Evolutionary conservation across 2,888 invertebrate species (phyloP), one percentile per base, ranked within the genome.

Genomic region (Cheilosia urbana): DNA sequence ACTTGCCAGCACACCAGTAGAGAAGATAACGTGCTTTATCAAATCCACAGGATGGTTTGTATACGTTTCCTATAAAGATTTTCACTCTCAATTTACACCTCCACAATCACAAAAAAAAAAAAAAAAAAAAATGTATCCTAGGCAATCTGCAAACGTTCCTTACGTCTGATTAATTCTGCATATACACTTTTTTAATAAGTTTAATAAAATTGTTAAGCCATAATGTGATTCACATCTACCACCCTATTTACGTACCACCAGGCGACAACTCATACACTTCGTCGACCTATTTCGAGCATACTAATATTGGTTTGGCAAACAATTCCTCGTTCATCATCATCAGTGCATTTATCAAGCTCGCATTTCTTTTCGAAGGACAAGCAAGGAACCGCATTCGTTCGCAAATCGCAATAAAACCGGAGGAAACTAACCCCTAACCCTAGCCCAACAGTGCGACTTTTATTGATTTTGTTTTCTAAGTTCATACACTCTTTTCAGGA

Each of bases 401-500:
- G 53, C 17, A 66, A 53, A n/a, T 13, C 11, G 53, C 17, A 66
- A 53, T 34, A 34, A 30, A 63, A 47, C 42, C 27, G 17, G n/a
- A 37, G 4, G 2, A 6, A 42, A 27, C 27, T 11, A 11, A 11
- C n/a, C 37, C 17, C 30, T 9, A 34, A 58, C 51, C 60, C 49
- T 21, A 49, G 21, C 63, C 34, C 49, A 47, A 65, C 57, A 27
- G 24, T 49, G 47, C 11, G 75, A 24, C 37, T 37, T 40, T 30
- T 77, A 77, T 77, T 62, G 77, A 77, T 77, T 77, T 77, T 77
- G 2, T 27, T 15, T 45, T 40, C 42, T 40, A 60, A 68, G 76
- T 76, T 76, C 66, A 76, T 57, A 68, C 68, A 76, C 76, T 68
- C 66, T 76, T 76, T 76, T 19, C 51, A 76, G 76, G 76, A 60